Evolutionary conservation across 2,888 invertebrate species (phyloP).

Genomic region (Sepioteuthis lessoniana): DNA sequence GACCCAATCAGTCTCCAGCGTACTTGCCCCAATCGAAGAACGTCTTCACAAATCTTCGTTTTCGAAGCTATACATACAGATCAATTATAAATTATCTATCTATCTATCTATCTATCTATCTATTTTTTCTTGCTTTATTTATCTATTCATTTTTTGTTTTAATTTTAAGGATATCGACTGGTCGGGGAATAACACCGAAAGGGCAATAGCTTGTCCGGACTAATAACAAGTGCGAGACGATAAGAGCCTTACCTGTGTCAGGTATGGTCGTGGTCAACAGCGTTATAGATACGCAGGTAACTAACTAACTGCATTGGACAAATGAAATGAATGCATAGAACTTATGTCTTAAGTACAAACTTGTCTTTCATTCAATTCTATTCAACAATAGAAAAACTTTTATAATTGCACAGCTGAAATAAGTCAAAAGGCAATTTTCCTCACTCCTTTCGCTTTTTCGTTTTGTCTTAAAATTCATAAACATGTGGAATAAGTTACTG

Average conservation of each 20-base stretch:
- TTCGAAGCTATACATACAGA: too few species aligned
- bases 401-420: neutral
- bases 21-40: too few species aligned
- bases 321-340: neutral
- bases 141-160: neutral
- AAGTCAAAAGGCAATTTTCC: neutral
- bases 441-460: neutral
- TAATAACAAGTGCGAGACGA: constrained; percentile 19
- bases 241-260: constrained; percentile 4
- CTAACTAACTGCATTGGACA: neutral
- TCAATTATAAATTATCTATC: too few species aligned
- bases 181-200: neutral
- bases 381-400: neutral
- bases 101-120: too few species aligned
- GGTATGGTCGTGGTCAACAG: neutral
- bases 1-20: too few species aligned
- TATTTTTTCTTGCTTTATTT: too few species aligned
- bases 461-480: neutral
- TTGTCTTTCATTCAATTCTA: neutral
- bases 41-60: too few species aligned
- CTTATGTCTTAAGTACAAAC: neutral
- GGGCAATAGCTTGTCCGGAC: neutral
- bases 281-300: neutral
- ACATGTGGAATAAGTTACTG: neutral
- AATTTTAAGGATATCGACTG: neutral